These are phyloP conservation scores for Drosophila baimaii DNA, from an alignment of 1,140 invertebrate genomes.

Conservation along the genomic window DNA sequence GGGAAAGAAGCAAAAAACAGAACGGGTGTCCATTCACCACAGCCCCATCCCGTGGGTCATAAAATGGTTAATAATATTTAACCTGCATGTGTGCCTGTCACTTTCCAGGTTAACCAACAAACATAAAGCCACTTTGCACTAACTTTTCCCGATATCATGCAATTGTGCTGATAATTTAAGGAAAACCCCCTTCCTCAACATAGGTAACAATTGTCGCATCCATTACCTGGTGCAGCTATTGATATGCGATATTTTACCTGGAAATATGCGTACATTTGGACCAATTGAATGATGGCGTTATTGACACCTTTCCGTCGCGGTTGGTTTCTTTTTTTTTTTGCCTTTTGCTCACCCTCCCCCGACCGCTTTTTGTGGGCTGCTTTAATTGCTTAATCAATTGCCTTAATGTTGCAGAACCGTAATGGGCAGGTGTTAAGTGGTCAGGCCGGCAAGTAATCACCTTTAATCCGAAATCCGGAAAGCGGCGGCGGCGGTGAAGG, in stretches of 20 bases:
- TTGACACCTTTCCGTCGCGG: neutral
- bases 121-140: too few relatives aligned
- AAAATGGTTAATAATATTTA: too few relatives aligned
- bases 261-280: neutral
- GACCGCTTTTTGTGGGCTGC: slow-evolving; percentile 12
- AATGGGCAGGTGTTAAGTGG: slow-evolving; percentile 30
- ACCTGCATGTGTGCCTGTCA: too few relatives aligned
- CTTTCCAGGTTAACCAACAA: too few relatives aligned
- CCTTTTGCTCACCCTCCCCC: too few relatives aligned
- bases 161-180: too few relatives aligned
- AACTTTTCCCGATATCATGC: too few relatives aligned
- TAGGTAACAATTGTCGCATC: too few relatives aligned
- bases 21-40: too few relatives aligned
- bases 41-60: too few relatives aligned
- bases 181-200: too few relatives aligned
- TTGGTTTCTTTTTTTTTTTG: neutral
- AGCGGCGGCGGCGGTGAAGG: neutral
- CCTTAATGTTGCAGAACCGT: slow-evolving; percentile 43
- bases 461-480: slow-evolving; percentile 8
- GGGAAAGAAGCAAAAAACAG: too few relatives aligned
- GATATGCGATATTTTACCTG: neutral
- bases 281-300: neutral
- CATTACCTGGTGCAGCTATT: neutral
- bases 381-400: slow-evolving; percentile 57
- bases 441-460: slow-evolving; percentile 6